A percentile compares a stretch with the other conserved stretches of the same genome.
Evolutionary conservation across 2,888 invertebrate species (phyloP).

Genomic region (Polylopha cassiicola): DNA sequence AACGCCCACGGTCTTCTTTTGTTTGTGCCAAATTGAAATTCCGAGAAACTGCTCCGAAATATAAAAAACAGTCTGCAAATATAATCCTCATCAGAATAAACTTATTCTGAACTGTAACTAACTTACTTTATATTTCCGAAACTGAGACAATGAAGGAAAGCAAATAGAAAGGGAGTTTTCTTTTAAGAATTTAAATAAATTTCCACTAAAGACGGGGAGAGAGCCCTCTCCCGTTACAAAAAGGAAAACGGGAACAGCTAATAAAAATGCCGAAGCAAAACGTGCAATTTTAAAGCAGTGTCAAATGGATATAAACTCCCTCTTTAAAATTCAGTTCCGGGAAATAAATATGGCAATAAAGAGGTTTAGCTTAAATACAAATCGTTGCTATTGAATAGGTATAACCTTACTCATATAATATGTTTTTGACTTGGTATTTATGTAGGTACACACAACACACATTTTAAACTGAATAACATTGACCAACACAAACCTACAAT

Average conservation of each 20-base stretch:
- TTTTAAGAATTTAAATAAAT: conserved; percentile 72
- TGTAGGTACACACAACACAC: too few species aligned
- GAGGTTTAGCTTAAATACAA: conserved; percentile 29
- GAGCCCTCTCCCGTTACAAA: conserved; percentile 59
- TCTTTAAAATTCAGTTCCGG: conserved; percentile 38
- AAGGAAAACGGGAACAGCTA: conserved; percentile 58
- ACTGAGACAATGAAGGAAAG: conserved; percentile 40
- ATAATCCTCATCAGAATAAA: conserved; percentile 27
- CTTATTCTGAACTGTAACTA: conserved; percentile 42
- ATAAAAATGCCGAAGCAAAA: conserved; percentile 63
- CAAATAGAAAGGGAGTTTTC: conserved; percentile 51
- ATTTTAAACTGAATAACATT: too few species aligned
- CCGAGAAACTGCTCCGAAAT: conserved; percentile 16
- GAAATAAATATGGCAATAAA: conserved; percentile 34
- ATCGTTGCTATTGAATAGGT: too few species aligned
- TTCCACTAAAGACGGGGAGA: conserved; percentile 49
- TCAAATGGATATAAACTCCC: conserved; percentile 49
- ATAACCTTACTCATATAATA: too few species aligned
- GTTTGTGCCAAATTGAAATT: conserved; percentile 46
- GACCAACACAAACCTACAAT: too few species aligned
- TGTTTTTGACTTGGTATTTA: too few species aligned
- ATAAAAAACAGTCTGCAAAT: too few species aligned
- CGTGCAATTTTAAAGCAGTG: conserved; percentile 55
- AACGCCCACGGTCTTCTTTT: conserved; percentile 39
- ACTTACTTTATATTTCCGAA: conserved; percentile 56